A percentile compares a stretch with the other conserved stretches of the same genome.
Conservation (phyloP, 2,113 vertebrate species). For the Fulica atra region DNA sequence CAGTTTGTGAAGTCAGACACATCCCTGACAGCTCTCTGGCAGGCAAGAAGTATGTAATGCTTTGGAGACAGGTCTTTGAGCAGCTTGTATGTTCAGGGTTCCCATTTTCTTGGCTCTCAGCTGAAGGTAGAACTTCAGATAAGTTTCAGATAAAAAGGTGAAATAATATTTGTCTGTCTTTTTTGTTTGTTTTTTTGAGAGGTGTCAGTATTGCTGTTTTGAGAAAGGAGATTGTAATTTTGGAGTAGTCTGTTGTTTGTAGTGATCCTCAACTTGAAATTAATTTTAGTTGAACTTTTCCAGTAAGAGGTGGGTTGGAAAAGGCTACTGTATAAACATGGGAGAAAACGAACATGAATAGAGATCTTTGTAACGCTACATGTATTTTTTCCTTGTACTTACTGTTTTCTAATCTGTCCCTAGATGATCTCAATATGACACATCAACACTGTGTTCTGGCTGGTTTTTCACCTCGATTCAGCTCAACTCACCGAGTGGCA, state of each 20-base stretch:
- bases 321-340: not conserved
- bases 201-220: not conserved
- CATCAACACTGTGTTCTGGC: slow-evolving; percentile 96
- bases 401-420: slow-evolving; percentile 53
- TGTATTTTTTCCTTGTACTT: not conserved
- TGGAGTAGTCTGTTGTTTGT: not conserved
- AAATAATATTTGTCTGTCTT: not conserved
- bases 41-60: not conserved
- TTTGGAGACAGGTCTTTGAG: not conserved
- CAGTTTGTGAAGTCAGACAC: not conserved
- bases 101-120: not conserved
- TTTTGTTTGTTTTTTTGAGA: not conserved
- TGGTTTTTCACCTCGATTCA: slow-evolving; percentile 89
- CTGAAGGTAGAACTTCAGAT: not conserved
- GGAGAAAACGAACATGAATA: not conserved
- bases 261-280: not conserved
- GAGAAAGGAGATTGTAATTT: not conserved
- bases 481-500: slow-evolving; percentile 94
- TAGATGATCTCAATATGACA: slow-evolving; percentile 92
- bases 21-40: not conserved
- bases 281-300: not conserved
- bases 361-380: not conserved
- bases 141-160: not conserved
- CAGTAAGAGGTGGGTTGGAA: not conserved
- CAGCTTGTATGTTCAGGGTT: not conserved